phyloP scores from a whole-genome alignment of 1,140 invertebrate genomes.

The Antheraea mylitta region DNA sequence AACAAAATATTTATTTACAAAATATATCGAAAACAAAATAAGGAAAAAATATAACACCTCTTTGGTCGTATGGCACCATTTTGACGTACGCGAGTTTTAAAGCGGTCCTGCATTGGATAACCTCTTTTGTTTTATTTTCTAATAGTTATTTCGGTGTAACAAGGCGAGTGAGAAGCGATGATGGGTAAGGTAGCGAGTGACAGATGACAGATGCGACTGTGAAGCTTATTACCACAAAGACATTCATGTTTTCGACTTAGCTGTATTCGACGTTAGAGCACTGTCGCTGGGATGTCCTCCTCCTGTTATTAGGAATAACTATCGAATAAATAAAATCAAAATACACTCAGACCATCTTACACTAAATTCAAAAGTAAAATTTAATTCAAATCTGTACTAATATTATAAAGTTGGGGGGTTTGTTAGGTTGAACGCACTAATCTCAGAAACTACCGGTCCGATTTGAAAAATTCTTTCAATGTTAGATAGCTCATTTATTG shows the following conservation, averaged over 20 bases:
- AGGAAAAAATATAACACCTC: constrained; percentile 33
- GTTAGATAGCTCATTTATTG: no score
- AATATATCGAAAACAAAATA: constrained; percentile 18
- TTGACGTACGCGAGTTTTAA: neutral
- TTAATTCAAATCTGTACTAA: no score
- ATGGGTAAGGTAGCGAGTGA: constrained; percentile 71
- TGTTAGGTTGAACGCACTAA: no score
- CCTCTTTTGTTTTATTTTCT: no score
- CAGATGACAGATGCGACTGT: constrained; percentile 54
- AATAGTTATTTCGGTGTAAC: neutral
- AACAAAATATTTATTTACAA: constrained; percentile 53
- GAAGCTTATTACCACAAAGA: constrained; percentile 63
- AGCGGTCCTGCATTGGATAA: neutral
- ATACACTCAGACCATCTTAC: neutral
- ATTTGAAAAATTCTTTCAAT: no score
- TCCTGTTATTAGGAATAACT: constrained; percentile 44
- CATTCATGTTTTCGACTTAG: constrained; percentile 68
- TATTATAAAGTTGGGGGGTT: no score
- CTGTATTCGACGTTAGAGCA: constrained; percentile 65
- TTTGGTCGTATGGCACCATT: constrained; percentile 46
- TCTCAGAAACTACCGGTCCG: no score
- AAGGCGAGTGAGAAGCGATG: constrained; percentile 61
- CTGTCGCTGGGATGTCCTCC: constrained; percentile 71
- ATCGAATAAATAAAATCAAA: constrained; percentile 1
- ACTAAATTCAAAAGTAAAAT: no score